A percentile compares a stretch with the other conserved stretches of the same genome.
phyloP scores from a whole-genome alignment of 2,797 vertebrate species.

The Synanceia verrucosa region DNA sequence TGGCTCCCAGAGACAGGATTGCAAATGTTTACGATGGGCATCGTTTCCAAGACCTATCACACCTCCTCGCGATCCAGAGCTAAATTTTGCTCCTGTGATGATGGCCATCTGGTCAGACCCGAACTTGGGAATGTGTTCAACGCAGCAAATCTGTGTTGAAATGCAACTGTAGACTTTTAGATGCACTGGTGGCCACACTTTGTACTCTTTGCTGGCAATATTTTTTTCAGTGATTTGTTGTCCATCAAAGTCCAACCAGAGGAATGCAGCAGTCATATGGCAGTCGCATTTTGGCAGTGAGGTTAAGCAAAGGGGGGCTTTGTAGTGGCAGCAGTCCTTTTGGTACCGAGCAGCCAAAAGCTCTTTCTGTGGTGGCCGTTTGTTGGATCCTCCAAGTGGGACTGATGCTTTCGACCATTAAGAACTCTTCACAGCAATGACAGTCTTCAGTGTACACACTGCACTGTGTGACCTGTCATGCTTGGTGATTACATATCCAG shows the following conservation, averaged over 20 bases:
- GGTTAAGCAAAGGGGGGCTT: conserved; percentile 58
- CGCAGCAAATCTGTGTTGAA: conserved; percentile 38
- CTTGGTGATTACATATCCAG: conserved; percentile 1
- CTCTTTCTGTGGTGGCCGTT: conserved; percentile 68
- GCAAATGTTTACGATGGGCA: conserved; percentile 59
- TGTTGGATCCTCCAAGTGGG: conserved; percentile 71
- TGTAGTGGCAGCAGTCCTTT: conserved; percentile 52
- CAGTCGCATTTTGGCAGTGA: conserved; percentile 47
- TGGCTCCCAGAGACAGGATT: conserved; percentile 38
- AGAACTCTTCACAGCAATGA: conserved; percentile 68
- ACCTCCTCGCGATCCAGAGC: conserved; percentile 47
- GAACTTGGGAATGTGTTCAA: conserved; percentile 42
- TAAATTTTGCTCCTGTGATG: conserved; percentile 68
- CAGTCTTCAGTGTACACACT: conserved; percentile 44
- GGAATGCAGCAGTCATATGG: conserved; percentile 41
- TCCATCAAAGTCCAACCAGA: conserved; percentile 25
- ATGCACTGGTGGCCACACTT: conserved; percentile 5
- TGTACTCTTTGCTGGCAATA: conserved; percentile 15
- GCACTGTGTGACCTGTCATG: conserved; percentile 11
- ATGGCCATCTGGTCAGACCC: conserved; percentile 76
- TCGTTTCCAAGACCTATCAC: conserved; percentile 52
- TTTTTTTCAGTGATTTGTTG: conserved; percentile 45
- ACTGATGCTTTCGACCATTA: conserved; percentile 68
- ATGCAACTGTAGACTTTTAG: conserved; percentile 40
- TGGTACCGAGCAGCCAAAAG: conserved; percentile 68